phyloP scores from a whole-genome alignment of 2,797 vertebrate species.

The Cryptoblepharus egeriae region DNA sequence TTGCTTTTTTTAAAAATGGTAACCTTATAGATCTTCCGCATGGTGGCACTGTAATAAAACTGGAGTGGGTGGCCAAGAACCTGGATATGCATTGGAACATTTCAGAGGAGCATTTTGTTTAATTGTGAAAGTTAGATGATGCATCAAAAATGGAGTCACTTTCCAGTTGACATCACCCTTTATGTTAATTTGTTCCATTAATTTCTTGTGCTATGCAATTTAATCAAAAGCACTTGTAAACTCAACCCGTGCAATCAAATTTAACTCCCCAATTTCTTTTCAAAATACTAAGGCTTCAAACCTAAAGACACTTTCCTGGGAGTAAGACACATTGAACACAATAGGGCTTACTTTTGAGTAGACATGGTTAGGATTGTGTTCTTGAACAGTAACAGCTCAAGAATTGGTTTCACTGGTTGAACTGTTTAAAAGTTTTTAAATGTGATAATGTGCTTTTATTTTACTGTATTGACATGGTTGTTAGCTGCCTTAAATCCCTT shows the following conservation, averaged over 20 bases:
- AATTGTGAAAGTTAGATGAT: conserved; percentile 13
- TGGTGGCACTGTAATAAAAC: conserved; percentile 27
- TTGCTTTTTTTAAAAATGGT: background rate
- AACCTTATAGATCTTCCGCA: background rate
- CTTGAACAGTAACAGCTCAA: background rate
- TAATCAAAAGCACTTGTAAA: background rate
- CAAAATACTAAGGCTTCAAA: too few relatives aligned
- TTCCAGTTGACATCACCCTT: background rate
- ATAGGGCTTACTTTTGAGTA: too few relatives aligned
- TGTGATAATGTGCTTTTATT: too few relatives aligned
- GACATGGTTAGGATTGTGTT: too few relatives aligned
- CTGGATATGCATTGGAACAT: background rate
- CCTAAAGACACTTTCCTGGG: too few relatives aligned
- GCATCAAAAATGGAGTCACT: background rate
- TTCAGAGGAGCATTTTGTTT: background rate
- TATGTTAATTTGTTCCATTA: background rate
- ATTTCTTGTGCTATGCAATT: background rate
- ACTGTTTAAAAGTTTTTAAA: too few relatives aligned
- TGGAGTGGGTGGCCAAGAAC: too few relatives aligned
- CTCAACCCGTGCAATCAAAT: background rate
- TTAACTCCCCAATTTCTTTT: background rate
- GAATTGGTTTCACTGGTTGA: background rate
- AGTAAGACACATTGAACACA: too few relatives aligned
- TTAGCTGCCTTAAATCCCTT: too few relatives aligned
- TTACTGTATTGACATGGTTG: too few relatives aligned